Percentiles rank a stretch among this genome's conserved stretches.
These are phyloP conservation scores for Dicrurus megarhynchus DNA, from an alignment of 2,113 vertebrate species.

Conservation along the genomic window DNA sequence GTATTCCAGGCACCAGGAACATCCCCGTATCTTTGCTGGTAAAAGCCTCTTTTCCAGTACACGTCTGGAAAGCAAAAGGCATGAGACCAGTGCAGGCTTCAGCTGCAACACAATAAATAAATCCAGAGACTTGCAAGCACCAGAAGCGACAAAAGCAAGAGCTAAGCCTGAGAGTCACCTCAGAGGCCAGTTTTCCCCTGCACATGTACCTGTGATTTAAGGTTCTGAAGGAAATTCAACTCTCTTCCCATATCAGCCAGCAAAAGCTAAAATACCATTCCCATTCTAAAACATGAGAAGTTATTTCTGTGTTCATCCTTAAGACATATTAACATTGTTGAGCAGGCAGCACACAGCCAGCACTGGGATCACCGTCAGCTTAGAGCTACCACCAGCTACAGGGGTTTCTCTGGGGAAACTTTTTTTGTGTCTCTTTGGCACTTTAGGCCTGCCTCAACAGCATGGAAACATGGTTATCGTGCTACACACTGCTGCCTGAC, in stretches of 20 bases:
- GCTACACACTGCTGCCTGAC: not conserved
- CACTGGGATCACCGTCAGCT: not conserved
- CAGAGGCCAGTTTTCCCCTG: not conserved
- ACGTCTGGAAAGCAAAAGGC: not conserved
- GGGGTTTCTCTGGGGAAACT: not conserved
- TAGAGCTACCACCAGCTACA: not conserved
- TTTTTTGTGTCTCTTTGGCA: not conserved
- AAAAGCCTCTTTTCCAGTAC: not conserved
- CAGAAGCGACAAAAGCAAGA: not conserved
- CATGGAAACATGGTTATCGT: not conserved
- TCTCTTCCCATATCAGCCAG: not conserved
- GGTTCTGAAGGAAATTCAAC: not conserved
- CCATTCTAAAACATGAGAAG: not conserved
- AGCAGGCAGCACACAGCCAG: not conserved
- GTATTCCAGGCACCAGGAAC: not conserved
- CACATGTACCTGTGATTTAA: not conserved
- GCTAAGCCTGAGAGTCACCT: not conserved
- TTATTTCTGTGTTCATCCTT: not conserved
- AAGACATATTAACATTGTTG: not conserved
- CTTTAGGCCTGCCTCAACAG: not conserved
- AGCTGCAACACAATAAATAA: not conserved
- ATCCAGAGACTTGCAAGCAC: not conserved
- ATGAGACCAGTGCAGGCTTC: not conserved
- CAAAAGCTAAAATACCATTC: not conserved
- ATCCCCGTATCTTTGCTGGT: accelerated